These are phyloP conservation scores for Berghia stephanieae DNA, from an alignment of 1,140 invertebrate species.

Conservation along the genomic window DNA sequence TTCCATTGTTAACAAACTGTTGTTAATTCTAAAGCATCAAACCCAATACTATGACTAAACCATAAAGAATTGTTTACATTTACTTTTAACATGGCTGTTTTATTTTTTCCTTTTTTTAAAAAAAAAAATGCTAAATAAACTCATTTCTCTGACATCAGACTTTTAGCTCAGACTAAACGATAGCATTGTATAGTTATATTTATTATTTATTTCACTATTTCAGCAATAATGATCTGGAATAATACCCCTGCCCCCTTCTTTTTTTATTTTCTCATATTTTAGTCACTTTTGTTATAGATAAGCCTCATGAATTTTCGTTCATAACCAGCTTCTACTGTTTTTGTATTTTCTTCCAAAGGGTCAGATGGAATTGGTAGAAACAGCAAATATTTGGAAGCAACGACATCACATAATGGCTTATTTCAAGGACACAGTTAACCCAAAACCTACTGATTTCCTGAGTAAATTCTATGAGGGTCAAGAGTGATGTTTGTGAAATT, in stretches of 20 bases:
- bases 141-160: too few relatives aligned
- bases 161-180: neutral
- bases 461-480: slow-evolving; percentile 79
- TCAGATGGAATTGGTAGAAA: slow-evolving; percentile 93
- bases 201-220: neutral
- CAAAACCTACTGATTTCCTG: slow-evolving; percentile 90
- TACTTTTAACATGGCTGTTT: too few relatives aligned
- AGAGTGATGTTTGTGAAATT: too few relatives aligned
- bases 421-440: slow-evolving; percentile 85
- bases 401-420: slow-evolving; percentile 85
- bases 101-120: too few relatives aligned
- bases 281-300: too few relatives aligned
- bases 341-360: slow-evolving; percentile 73
- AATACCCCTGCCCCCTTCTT: neutral
- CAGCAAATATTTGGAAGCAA: slow-evolving; percentile 86
- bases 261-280: neutral
- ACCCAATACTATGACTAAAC: too few relatives aligned
- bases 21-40: too few relatives aligned
- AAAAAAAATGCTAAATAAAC: too few relatives aligned
- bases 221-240: neutral
- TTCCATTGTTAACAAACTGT: too few relatives aligned
- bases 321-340: neutral
- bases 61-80: too few relatives aligned
- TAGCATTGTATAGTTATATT: neutral
- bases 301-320: neutral